Evolutionary conservation across 2,888 invertebrate species (phyloP).

Genomic region (Hymenopus coronatus): DNA sequence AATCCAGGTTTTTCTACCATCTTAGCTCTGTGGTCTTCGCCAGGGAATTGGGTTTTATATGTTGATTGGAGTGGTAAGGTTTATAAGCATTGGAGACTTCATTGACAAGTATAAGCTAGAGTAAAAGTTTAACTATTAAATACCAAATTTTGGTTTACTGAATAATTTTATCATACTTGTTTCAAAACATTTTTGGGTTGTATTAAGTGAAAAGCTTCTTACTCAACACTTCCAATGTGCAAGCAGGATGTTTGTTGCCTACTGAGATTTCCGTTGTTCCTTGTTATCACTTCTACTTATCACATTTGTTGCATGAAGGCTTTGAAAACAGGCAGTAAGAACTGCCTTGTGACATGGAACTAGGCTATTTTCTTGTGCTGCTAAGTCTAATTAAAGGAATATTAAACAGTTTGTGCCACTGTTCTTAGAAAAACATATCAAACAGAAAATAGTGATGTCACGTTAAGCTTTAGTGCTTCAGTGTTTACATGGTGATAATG

Average conservation of each 20-base stretch:
- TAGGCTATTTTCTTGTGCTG: background rate
- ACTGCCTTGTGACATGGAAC: background rate
- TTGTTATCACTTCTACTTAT: background rate
- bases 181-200: background rate
- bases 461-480: background rate
- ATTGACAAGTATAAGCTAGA: too few species aligned
- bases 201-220: background rate
- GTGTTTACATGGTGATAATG: constrained; percentile 37
- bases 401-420: background rate
- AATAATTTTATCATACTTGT: too few species aligned
- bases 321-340: background rate
- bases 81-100: too few species aligned
- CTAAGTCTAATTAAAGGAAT: background rate
- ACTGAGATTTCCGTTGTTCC: background rate
- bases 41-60: too few species aligned
- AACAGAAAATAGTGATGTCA: background rate
- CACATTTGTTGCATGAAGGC: background rate
- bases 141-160: too few species aligned
- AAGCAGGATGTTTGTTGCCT: background rate
- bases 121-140: too few species aligned
- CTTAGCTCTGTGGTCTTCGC: too few species aligned
- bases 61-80: too few species aligned
- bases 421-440: background rate
- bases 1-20: too few species aligned
- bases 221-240: background rate